Evolutionary conservation across 2,888 invertebrate species (phyloP), one percentile per base, ranked within the genome.

Genomic region (Drosophila cognata): DNA sequence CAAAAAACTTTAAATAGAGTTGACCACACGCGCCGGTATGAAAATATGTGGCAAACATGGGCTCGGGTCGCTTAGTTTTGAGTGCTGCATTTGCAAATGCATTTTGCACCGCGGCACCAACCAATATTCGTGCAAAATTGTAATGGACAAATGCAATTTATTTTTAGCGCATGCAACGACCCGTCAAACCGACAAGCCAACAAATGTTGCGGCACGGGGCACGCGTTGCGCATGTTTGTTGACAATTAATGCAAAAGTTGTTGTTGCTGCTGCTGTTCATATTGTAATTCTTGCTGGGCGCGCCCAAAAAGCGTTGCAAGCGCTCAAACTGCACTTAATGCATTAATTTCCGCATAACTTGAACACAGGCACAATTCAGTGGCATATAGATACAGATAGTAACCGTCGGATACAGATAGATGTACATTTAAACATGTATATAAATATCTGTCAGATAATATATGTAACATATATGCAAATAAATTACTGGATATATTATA

Each of bases 321-420:
- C 60, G 60, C 38, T 70, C 43, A 38, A 59, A 33, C 55, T 72
- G 77, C 81, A 84, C 64, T 84, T 86, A 79, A 53, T 60, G 84
- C 75, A 78, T 72, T 80, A 89, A 85, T 86, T 86, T 86, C 89
- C 82, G 85, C 89, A 86, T 82, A 62, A 74, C 76, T 82, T 66
- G 75, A 36, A 69, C 48, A 31, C 41, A 55, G 38, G 31, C 25
- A 36, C 69, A 48, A 46, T 52, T 53, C 51, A 61, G 51, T 41
- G 35, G 59, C 21, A 61, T 62, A 25, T 18, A 36, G 29, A 41
- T 57, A 57, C 21, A 57, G 21, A 57, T 11, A 38, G 57, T 29
- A 31, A 21, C 38, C 29, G 16, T 41, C n/a, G 16, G 56, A 8
- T 16, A 21, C 38, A 56, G 16, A 4, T 11, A 5, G 18, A 50